Base-by-base conservation (phyloP, 2,888 invertebrate species). In the Hartigia nigra region DNA sequence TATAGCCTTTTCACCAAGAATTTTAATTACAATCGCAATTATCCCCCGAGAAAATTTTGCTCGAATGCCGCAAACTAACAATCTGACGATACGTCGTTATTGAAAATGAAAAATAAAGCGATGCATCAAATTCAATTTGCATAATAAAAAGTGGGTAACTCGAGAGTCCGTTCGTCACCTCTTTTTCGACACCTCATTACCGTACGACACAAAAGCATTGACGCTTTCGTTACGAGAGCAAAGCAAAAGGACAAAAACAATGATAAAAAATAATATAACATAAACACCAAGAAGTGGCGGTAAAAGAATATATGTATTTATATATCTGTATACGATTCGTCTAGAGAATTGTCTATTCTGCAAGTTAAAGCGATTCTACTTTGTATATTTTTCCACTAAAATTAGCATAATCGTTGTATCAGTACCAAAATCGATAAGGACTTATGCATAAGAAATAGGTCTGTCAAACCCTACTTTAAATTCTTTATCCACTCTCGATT, bases 11-110 rank as follows among this genome's bases (percentile, higher is more conserved):
- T 90, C 86, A 88, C 83, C 85, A 85, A 87, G 85, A 87, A 86
- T 88, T 89, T 91, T 90, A 90, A 91, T 91, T 91, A 90, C 88
- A 89, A 90, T 91, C 86, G 88, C 86, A 89, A 89, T 90, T 90
- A 89, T 87, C 84, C 80, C 81, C 83, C 81, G 82, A 86, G 85
- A 86, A 85, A 88, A 83, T 87, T 83, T 87, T 82, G 83, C 86
- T 83, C 85, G 83, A 85, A 86, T 86, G 85, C 84, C 78, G 81
- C 84, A 82, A 84, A 82, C 85, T 87, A 88, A 90, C 87, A 86
- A 89, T 86, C 87, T 82, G 78, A 76, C 81, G 74, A 69, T 31
- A 77, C 74, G 39, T 69, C 12, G 72, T 72, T 12, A 32, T 23
- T 23, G 55, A 23, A 55, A 55, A 55, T 55, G 2, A 9, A 55